These are phyloP conservation scores for Charaxes varanes DNA, from an alignment of 1,140 invertebrate species.

Conservation along the genomic window DNA sequence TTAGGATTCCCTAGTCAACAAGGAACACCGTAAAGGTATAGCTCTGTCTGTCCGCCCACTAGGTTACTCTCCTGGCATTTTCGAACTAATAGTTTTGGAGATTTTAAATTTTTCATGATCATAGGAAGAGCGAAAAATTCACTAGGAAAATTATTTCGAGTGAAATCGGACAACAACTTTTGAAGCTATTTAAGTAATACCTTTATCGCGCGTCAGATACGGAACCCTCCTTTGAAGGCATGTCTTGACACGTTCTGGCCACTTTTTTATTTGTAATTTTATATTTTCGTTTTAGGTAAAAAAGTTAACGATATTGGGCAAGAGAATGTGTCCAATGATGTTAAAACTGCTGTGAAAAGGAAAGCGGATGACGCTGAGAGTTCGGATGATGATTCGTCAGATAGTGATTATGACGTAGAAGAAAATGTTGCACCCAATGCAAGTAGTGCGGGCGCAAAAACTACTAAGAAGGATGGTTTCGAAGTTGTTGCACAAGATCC, in stretches of 20 bases:
- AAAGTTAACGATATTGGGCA: constrained; percentile 70
- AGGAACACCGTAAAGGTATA: too few relatives aligned
- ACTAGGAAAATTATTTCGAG: too few relatives aligned
- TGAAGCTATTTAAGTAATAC: too few relatives aligned
- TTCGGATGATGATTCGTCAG: constrained; percentile 66
- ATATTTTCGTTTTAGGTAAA: constrained; percentile 44
- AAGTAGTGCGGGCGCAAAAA: constrained; percentile 45
- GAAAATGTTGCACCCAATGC: constrained; percentile 44
- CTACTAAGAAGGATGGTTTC: constrained; percentile 76
- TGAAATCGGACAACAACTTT: too few relatives aligned
- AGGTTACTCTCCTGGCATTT: too few relatives aligned
- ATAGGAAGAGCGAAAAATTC: too few relatives aligned
- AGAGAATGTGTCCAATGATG: constrained; percentile 22
- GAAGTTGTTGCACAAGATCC: constrained; percentile 79
- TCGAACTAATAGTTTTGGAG: too few relatives aligned
- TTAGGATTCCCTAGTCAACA: too few relatives aligned
- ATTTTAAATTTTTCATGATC: too few relatives aligned
- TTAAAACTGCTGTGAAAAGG: constrained; percentile 42
- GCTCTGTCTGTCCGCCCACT: too few relatives aligned
- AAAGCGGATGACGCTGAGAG: constrained; percentile 49
- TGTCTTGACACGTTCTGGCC: neutral
- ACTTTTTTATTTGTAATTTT: neutral
- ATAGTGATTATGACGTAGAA: constrained; percentile 79
- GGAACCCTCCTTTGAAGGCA: too few relatives aligned
- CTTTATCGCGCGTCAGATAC: too few relatives aligned